These are phyloP conservation scores for Mythimna albipuncta DNA, from an alignment of 2,888 invertebrate species.

Conservation along the genomic window DNA sequence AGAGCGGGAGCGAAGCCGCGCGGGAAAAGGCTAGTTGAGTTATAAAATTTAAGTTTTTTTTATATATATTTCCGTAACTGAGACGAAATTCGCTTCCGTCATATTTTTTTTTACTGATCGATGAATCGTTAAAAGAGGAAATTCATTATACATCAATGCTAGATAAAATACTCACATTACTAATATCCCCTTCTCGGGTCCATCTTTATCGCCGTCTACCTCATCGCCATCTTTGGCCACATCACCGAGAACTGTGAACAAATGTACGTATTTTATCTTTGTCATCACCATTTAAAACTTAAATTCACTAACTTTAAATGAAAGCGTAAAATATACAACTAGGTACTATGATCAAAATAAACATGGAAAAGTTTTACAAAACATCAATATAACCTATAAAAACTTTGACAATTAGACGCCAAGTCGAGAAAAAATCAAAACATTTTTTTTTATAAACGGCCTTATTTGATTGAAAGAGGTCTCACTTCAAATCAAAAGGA, in stretches of 20 bases:
- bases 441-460: background rate
- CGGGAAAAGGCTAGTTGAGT: too few relatives aligned
- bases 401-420: background rate
- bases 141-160: too few relatives aligned
- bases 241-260: slow-evolving; percentile 75
- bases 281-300: background rate
- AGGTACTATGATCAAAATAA: background rate
- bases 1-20: too few relatives aligned
- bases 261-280: slow-evolving; percentile 1
- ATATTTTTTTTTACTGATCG: too few relatives aligned
- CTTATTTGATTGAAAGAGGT: background rate
- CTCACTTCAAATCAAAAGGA: background rate
- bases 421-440: background rate
- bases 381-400: slow-evolving; percentile 36
- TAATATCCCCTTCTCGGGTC: slow-evolving; percentile 78
- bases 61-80: too few relatives aligned
- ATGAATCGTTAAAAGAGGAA: too few relatives aligned
- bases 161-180: slow-evolving; percentile 51
- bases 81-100: too few relatives aligned
- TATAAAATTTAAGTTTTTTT: too few relatives aligned
- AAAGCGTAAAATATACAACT: background rate
- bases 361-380: slow-evolving; percentile 6
- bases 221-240: slow-evolving; percentile 74
- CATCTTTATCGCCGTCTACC: slow-evolving; percentile 69
- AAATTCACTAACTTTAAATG: background rate